Conservation (phyloP, 2,888 invertebrate genomes). For the Tridacna crocea region DNA sequence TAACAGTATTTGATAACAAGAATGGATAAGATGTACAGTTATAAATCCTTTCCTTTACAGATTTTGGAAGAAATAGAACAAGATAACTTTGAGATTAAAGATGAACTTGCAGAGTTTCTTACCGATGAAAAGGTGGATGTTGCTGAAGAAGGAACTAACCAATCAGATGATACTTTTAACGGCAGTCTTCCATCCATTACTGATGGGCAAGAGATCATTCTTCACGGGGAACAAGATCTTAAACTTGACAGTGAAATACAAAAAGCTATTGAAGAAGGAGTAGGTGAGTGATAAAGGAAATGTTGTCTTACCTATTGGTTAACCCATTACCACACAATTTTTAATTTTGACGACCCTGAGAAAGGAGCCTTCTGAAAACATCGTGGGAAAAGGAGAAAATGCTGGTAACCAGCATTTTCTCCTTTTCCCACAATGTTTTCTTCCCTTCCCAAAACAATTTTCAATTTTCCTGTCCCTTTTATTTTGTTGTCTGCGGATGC, state of each 20-base stretch:
- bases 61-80: slow-evolving; percentile 68
- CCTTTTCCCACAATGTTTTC: no score
- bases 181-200: slow-evolving; percentile 15
- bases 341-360: no score
- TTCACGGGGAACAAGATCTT: slow-evolving; percentile 30
- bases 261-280: slow-evolving; percentile 52
- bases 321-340: no score
- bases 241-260: slow-evolving; percentile 41
- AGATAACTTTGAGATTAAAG: slow-evolving; percentile 64
- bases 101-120: slow-evolving; percentile 54
- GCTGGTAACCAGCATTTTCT: no score
- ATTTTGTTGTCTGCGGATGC: no score
- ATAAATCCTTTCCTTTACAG: slow-evolving; percentile 34
- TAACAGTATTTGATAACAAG: no score
- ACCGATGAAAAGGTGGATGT: slow-evolving; percentile 14
- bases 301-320: not conserved
- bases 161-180: not conserved
- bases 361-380: no score
- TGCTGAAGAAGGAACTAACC: not conserved
- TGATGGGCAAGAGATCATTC: slow-evolving; percentile 3
- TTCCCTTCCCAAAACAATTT: no score
- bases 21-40: not conserved
- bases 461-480: no score
- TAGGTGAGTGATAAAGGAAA: slow-evolving; percentile 22
- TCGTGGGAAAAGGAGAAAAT: no score